A percentile compares a stretch with the other conserved stretches of the same genome.
Evolutionary conservation across 2,888 invertebrate species (phyloP).

Genomic region (Eugnorisma glareosa): DNA sequence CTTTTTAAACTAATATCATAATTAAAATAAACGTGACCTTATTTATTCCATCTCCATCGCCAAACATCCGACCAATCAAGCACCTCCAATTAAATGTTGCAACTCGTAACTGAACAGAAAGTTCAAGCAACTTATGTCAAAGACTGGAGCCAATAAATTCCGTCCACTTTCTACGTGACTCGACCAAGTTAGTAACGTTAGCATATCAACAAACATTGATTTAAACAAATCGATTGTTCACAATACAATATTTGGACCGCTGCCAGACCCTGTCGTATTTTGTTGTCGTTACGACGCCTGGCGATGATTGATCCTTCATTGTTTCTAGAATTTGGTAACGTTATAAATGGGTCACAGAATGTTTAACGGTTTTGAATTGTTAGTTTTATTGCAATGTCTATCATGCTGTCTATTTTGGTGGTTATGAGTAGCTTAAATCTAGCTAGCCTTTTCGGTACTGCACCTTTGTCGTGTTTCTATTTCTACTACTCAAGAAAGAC

Average conservation of each 20-base stretch:
- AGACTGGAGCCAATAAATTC: constrained; percentile 51
- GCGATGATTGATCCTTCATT: constrained; percentile 64
- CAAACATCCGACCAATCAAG: constrained; percentile 9
- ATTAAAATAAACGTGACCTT: neutral
- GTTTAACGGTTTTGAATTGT: constrained; percentile 45
- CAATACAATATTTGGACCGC: constrained; percentile 61
- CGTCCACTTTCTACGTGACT: constrained; percentile 67
- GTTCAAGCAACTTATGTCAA: constrained; percentile 53
- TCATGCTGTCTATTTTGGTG: constrained; percentile 12
- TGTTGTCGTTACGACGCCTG: constrained; percentile 53
- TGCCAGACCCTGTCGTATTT: constrained; percentile 62
- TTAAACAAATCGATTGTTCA: constrained; percentile 63
- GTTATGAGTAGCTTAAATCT: neutral
- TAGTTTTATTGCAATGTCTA: constrained; percentile 39
- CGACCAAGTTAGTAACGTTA: constrained; percentile 43
- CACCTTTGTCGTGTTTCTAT: neutral
- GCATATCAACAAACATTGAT: constrained; percentile 51
- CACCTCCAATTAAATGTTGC: constrained; percentile 24
- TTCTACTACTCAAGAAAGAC: neutral
- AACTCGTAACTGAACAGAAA: constrained; percentile 44
- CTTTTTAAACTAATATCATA: neutral
- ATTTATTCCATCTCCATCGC: neutral
- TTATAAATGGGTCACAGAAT: constrained; percentile 60
- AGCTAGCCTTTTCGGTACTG: neutral
- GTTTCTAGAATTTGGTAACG: constrained; percentile 61